Conservation (phyloP, 1,140 invertebrate species). For the Lordiphosa mommai region DNA sequence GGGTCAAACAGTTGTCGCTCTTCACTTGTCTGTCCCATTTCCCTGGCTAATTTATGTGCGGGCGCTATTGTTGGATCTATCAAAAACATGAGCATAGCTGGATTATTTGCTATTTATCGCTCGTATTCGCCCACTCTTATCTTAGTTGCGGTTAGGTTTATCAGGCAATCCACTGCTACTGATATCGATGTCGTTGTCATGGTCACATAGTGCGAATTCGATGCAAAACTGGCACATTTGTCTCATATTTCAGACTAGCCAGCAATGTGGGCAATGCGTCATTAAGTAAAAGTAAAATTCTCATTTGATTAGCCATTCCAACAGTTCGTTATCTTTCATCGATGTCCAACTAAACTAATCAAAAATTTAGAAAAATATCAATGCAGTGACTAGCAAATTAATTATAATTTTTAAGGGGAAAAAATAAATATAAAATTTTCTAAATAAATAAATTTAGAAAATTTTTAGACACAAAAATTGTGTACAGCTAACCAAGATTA, state of each 20-base stretch:
- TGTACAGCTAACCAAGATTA: too few relatives aligned
- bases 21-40: conserved; percentile 13
- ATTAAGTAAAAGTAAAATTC: conserved; percentile 36
- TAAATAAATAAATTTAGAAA: too few relatives aligned
- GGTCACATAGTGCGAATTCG: not conserved
- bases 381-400: too few relatives aligned
- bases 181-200: conserved; percentile 1
- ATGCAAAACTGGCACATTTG: conserved; percentile 25
- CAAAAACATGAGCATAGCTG: not conserved
- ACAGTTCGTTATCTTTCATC: too few relatives aligned
- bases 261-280: conserved; percentile 27
- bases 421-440: too few relatives aligned
- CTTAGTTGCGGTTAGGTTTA: not conserved
- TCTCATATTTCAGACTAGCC: conserved; percentile 15
- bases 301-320: too few relatives aligned
- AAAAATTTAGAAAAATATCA: too few relatives aligned
- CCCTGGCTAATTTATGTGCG: conserved; percentile 42
- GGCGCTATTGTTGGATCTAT: conserved; percentile 11
- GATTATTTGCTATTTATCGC: conserved; percentile 4
- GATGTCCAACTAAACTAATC: too few relatives aligned
- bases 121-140: not conserved
- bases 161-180: conserved; percentile 1
- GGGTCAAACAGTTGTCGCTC: conserved; percentile 39
- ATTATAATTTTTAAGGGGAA: too few relatives aligned
- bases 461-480: too few relatives aligned